phyloP scores from a whole-genome alignment of 2,797 vertebrate species.

The Pitangus sulphuratus region DNA sequence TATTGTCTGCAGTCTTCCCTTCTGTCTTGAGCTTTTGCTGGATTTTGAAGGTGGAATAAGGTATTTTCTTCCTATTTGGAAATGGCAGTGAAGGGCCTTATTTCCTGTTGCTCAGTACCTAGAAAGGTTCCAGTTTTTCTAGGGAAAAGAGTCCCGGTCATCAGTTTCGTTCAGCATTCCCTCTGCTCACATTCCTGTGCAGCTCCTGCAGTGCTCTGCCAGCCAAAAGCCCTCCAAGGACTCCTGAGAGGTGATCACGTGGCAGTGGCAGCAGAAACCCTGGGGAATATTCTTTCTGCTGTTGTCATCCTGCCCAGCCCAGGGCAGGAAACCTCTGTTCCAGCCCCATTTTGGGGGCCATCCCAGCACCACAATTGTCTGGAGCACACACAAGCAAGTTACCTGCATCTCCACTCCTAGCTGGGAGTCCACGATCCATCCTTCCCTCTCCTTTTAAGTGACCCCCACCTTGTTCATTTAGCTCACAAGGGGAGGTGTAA shows the following conservation, averaged over 20 bases:
- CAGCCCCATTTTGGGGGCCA: neutral
- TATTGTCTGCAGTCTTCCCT: neutral
- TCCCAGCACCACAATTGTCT: rapidly evolving
- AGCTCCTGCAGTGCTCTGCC: neutral
- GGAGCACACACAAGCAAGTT: rapidly evolving
- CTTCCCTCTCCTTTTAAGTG: neutral
- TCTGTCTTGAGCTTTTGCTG: neutral
- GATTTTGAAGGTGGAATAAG: neutral
- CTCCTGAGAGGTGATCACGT: rapidly evolving
- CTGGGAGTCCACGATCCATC: neutral
- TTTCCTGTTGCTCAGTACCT: neutral
- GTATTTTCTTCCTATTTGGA: neutral
- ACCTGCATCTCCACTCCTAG: neutral
- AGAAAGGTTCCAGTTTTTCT: neutral
- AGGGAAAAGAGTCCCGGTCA: neutral
- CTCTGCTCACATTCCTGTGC: neutral
- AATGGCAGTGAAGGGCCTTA: neutral
- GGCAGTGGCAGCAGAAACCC: neutral
- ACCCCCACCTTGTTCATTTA: neutral
- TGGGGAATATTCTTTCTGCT: neutral
- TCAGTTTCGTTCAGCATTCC: neutral
- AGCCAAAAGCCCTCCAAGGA: neutral
- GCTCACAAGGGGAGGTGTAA: neutral
- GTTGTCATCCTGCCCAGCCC: neutral
- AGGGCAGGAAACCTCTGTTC: neutral